Conservation (phyloP, 2,888 invertebrate genomes). For the Stenotaenia linearis region DNA sequence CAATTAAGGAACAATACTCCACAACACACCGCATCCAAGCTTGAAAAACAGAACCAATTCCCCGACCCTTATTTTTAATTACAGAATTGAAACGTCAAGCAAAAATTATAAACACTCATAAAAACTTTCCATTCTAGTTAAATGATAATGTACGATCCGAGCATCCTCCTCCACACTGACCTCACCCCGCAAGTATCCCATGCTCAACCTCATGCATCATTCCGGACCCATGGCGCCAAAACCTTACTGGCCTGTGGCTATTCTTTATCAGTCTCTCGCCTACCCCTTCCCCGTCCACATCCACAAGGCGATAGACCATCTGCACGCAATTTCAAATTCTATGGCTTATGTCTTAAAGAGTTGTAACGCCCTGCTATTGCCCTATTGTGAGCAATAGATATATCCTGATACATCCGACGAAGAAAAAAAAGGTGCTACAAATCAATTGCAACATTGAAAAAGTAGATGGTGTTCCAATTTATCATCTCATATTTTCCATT, state of each 20-base stretch:
- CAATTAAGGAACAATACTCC: no score
- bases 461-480: constrained; percentile 1
- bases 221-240: constrained; percentile 9
- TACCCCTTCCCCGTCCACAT: not conserved
- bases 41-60: no score
- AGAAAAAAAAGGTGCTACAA: not conserved
- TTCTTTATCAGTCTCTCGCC: not conserved
- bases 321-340: constrained; percentile 4
- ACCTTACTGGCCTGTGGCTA: constrained; percentile 4
- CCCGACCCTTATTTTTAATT: no score
- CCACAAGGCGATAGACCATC: constrained; percentile 5
- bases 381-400: constrained; percentile 9
- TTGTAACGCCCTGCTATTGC: constrained; percentile 9
- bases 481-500: not conserved
- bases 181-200: not conserved
- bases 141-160: not conserved
- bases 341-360: constrained; percentile 9
- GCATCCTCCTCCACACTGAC: constrained; percentile 4
- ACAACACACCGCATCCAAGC: no score
- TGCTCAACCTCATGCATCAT: not conserved
- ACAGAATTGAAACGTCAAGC: no score
- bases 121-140: constrained; percentile 1
- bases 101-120: not conserved
- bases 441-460: constrained; percentile 9
- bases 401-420: not conserved